Percentiles rank a stretch among this genome's conserved stretches.
phyloP scores from a whole-genome alignment of 2,888 invertebrate genomes.

The Ectemnius cavifrons region DNA sequence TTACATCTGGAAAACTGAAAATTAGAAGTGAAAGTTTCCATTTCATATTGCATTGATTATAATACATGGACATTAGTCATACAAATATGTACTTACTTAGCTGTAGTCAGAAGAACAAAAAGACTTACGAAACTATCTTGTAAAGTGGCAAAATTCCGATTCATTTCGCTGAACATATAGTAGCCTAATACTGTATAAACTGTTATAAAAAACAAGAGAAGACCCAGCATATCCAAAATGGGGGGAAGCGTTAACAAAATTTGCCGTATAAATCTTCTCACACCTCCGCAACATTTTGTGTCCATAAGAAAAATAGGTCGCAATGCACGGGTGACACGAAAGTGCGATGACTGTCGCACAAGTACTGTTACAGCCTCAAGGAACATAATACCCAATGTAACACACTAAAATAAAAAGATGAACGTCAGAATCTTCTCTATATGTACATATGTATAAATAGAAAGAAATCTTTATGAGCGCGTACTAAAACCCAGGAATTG shows the following conservation, averaged over 20 bases:
- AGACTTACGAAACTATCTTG: slow-evolving; percentile 92
- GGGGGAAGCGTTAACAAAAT: slow-evolving; percentile 92
- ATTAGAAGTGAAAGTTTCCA: background rate
- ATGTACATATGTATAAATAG: background rate
- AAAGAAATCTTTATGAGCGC: background rate
- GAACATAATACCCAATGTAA: slow-evolving; percentile 89
- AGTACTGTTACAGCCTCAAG: slow-evolving; percentile 89
- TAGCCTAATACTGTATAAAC: slow-evolving; percentile 91
- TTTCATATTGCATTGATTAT: slow-evolving; percentile 1
- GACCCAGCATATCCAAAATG: slow-evolving; percentile 91
- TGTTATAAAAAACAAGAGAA: slow-evolving; percentile 90
- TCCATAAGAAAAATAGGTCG: slow-evolving; percentile 94
- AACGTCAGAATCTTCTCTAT: background rate
- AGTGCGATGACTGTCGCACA: slow-evolving; percentile 89
- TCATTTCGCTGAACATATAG: slow-evolving; percentile 89
- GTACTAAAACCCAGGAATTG: too few relatives aligned
- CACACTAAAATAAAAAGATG: slow-evolving; percentile 80
- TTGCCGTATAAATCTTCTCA: slow-evolving; percentile 87
- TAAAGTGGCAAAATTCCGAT: slow-evolving; percentile 88
- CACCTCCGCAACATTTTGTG: slow-evolving; percentile 90
- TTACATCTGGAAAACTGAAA: slow-evolving; percentile 91
- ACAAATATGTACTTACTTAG: slow-evolving; percentile 84
- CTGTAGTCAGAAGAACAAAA: slow-evolving; percentile 93
- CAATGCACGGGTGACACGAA: slow-evolving; percentile 91
- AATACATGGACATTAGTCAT: background rate